Conservation (phyloP, 2,113 vertebrate genomes). For the Aegotheles bennettii region DNA sequence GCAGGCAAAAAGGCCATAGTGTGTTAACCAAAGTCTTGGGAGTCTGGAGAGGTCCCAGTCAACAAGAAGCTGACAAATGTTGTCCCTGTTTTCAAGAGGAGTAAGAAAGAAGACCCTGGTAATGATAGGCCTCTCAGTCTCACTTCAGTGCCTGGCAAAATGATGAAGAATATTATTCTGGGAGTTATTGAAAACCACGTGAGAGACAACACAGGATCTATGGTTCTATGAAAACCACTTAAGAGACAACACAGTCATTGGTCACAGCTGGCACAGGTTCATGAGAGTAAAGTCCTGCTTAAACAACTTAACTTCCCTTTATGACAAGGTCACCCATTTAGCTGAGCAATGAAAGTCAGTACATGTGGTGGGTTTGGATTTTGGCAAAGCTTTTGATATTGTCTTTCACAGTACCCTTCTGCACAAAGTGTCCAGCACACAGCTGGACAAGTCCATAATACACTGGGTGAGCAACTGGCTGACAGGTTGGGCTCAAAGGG, state of each 20-base stretch:
- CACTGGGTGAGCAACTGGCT: no score
- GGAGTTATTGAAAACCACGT: not conserved
- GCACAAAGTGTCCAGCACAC: no score
- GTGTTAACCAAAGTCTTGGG: not conserved
- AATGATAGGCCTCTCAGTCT: not conserved
- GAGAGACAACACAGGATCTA: not conserved
- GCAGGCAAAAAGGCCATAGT: not conserved
- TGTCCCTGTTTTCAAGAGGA: not conserved
- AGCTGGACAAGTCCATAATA: no score
- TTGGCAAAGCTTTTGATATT: not conserved
- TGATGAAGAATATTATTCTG: not conserved
- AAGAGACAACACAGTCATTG: not conserved
- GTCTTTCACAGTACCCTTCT: no score
- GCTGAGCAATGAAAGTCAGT: not conserved
- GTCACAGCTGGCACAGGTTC: not conserved
- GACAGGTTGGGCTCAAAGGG: not conserved
- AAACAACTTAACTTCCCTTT: not conserved
- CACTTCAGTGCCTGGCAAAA: not conserved
- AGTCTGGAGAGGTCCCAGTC: not conserved
- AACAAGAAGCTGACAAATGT: not conserved
- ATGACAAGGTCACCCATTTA: not conserved
- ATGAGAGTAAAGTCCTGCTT: not conserved
- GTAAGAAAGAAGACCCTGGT: not conserved
- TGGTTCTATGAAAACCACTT: not conserved
- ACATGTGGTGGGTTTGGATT: not conserved